Percentiles rank a stretch among this genome's conserved stretches.
Evolutionary conservation across 2,888 invertebrate species (phyloP).

Genomic region (Phengaris alcon): DNA sequence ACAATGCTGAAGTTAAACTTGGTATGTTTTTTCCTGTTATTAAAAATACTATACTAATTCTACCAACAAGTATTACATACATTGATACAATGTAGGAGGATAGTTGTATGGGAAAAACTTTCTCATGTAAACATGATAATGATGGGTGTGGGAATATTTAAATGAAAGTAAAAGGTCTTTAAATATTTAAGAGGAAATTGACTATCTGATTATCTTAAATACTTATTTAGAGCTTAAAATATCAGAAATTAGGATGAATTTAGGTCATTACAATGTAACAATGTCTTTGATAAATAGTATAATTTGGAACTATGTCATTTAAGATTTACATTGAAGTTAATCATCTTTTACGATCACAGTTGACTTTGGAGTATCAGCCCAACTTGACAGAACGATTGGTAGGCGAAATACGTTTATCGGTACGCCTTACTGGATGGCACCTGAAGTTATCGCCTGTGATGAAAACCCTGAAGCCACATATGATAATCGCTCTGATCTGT

Average conservation of each 20-base stretch:
- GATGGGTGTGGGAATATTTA: conserved; percentile 23
- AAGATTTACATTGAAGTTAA: not conserved
- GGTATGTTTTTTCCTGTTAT: conserved; percentile 73
- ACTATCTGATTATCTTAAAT: not conserved
- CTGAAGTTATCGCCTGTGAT: conserved; percentile 99
- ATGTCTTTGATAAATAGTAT: too few species aligned
- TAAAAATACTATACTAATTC: not conserved
- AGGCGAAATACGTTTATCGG: conserved; percentile 99
- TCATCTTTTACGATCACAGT: conserved; percentile 75
- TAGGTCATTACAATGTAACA: too few species aligned
- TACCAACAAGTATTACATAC: not conserved
- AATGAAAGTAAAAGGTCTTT: conserved; percentile 28
- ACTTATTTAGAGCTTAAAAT: too few species aligned
- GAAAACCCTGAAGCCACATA: conserved; percentile 99
- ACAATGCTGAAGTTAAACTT: conserved; percentile 99
- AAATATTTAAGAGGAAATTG: conserved; percentile 9
- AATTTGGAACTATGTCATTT: not conserved
- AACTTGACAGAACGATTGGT: conserved; percentile 99
- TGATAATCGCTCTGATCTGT: conserved; percentile 96
- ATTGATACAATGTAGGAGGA: conserved; percentile 19
- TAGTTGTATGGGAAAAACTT: conserved; percentile 18
- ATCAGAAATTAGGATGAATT: too few species aligned
- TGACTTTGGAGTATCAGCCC: conserved; percentile 99
- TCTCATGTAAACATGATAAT: conserved; percentile 24
- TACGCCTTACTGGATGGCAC: conserved; percentile 99